A percentile compares a stretch with the other conserved stretches of the same genome.
phyloP scores from a whole-genome alignment of 35 echinoderm and acorn worm genomes.

The Ptychodera flava region DNA sequence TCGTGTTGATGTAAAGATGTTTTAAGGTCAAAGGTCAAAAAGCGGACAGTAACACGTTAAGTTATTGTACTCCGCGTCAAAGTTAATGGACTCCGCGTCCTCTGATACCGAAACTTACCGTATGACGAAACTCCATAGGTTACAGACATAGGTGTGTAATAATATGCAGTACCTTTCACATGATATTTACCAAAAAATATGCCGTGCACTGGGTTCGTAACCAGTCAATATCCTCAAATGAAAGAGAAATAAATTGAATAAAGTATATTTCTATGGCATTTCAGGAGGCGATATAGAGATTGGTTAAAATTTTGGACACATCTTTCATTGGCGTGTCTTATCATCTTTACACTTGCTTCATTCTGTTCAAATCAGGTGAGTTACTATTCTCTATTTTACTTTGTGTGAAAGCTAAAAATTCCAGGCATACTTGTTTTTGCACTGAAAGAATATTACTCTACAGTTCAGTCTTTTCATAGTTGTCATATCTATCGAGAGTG shows the following conservation, averaged over 20 bases:
- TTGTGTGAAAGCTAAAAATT: too few species aligned
- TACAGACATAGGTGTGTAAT: background rate
- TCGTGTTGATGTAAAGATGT: too few species aligned
- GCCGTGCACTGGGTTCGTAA: background rate
- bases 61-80: too few species aligned
- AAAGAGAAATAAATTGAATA: background rate
- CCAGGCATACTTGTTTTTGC: too few species aligned
- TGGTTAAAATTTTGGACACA: constrained; percentile 98
- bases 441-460: too few species aligned
- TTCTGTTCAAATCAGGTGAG: constrained; percentile 92
- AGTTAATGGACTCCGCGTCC: too few species aligned
- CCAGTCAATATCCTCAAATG: background rate
- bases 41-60: too few species aligned
- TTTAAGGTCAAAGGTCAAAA: too few species aligned
- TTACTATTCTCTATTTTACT: background rate
- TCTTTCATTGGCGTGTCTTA: constrained; percentile 61
- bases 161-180: background rate
- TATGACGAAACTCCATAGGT: background rate
- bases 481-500: too few species aligned
- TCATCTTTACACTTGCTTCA: constrained; percentile 70
- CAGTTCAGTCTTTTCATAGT: too few species aligned
- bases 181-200: background rate
- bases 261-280: background rate
- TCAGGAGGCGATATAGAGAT: constrained; percentile 80
- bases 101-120: background rate